Evolutionary conservation across 37 sponge, comb jelly and placozoan species (phyloP), one percentile per base, ranked within the genome.

Genomic region (Halisarca cf. caerulea): DNA sequence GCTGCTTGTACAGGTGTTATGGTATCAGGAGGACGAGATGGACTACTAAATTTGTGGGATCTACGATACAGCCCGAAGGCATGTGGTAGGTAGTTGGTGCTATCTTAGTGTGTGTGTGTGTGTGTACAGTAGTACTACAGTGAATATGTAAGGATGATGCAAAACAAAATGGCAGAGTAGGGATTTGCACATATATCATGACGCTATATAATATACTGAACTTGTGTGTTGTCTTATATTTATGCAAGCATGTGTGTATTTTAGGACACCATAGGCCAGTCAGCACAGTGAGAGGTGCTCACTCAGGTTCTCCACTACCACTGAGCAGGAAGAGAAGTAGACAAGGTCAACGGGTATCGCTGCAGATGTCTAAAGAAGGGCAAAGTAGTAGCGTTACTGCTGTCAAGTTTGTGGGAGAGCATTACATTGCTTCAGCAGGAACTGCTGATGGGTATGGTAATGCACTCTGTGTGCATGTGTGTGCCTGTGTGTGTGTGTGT

Each of bases 1-100:
- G n/a, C n/a, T 15, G 14, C 51, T 64, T 27, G 6, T 60, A 32
- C 38, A 94, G 94, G 74, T 82, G 57, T 94, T 73, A 78, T 94
- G 51, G 94, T 83, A 25, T 90, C 94, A 59, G 94, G 91, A 1
- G 58, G 86, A 34, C 66, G 94, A 35, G 94, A 90, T 90, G 94
- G 94, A 30, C 35, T 41, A 28, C 81, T 94, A 7, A 39, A 33
- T 33, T 79, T 94, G 23, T 94, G 94, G 94, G 94, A 94, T 58
- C 83, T 85, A 2, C 66, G 94, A 20, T 94, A 60, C 8, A 58
- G 60, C 37, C 40, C 62, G 0, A 80, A 58, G 32, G 59, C 81
- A 57, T 58, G 60, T 80, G 81, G 60, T 80, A 57, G 20, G 60
- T 55, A 11, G n/a, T n/a, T n/a, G n/a, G n/a, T n/a, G n/a, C n/a